Conservation (phyloP, 2,888 invertebrate genomes). For the Aphodius granarius region DNA sequence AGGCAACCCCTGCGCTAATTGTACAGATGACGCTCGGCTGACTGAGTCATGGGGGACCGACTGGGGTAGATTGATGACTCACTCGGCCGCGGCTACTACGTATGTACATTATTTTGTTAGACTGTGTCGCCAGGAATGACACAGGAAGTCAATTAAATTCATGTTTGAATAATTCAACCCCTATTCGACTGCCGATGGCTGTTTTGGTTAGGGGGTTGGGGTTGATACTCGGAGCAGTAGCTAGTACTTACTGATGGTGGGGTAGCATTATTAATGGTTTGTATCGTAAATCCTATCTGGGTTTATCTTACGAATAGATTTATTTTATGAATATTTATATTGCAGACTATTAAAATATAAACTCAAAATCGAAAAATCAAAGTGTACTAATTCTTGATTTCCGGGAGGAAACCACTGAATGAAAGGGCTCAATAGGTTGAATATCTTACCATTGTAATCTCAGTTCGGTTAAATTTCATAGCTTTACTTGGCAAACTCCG, state of each 20-base stretch:
- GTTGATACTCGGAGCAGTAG: not conserved
- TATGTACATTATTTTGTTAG: constrained; percentile 12
- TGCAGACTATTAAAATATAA: too few relatives aligned
- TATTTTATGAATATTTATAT: not conserved
- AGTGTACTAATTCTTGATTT: too few relatives aligned
- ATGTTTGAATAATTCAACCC: not conserved
- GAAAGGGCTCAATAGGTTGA: too few relatives aligned
- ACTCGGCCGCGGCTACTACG: not conserved
- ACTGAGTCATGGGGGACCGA: constrained; percentile 10
- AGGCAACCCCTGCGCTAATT: not conserved
- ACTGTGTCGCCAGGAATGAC: not conserved
- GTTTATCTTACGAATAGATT: not conserved
- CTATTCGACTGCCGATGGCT: not conserved
- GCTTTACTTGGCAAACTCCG: too few relatives aligned
- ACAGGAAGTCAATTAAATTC: constrained; percentile 4
- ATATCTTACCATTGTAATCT: too few relatives aligned
- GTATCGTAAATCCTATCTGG: not conserved
- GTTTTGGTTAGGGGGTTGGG: not conserved
- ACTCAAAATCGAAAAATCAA: too few relatives aligned
- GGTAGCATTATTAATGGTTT: not conserved
- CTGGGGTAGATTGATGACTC: constrained; percentile 13
- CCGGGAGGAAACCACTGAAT: too few relatives aligned
- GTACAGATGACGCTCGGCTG: constrained; percentile 7
- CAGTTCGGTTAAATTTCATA: too few relatives aligned
- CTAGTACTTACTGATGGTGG: not conserved